Evolutionary conservation across 2,797 vertebrate species (phyloP), one percentile per base, ranked within the genome.

Genomic region (Rhinophrynus dorsalis): DNA sequence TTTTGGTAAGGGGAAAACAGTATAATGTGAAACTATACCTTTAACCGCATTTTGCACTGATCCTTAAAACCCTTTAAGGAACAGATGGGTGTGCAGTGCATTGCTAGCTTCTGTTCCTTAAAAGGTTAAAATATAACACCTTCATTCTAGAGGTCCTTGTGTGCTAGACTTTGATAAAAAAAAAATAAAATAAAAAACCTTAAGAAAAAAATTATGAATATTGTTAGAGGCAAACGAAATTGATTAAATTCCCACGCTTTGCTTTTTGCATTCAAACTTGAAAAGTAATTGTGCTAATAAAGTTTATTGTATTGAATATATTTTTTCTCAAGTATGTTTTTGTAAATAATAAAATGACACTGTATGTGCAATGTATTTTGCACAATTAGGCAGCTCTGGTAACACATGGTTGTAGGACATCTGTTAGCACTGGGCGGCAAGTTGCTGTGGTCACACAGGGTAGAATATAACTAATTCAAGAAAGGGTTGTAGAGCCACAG

Each of bases 261-360:
- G 76, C 70, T 74, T 68, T 37, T 65, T 37, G 52, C 67, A 51
- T 50, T 67, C 56, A 51, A n/a, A 60, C 27, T 60, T 32, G 35
- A 33, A 35, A 29, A 45, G 62, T 54, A 27, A 42, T 73, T 73
- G 72, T 73, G 52, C 75, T 73, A 67, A 67, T 60, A 76, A 78
- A 63, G 51, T 45, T 18, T 40, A 73, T 65, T 60, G 68, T 75
- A 54, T 67, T 44, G 56, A 62, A 62, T 47, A 23, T 48, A 50
- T n/a, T n/a, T n/a, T n/a, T n/a, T n/a, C n/a, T n/a, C n/a, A n/a
- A n/a, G n/a, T n/a, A n/a, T n/a, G n/a, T n/a, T n/a, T n/a, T n/a
- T n/a, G n/a, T n/a, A n/a, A n/a, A n/a, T n/a, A n/a, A n/a, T n/a
- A n/a, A n/a, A n/a, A n/a, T n/a, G n/a, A n/a, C n/a, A n/a, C n/a